Evolutionary conservation across 1,140 invertebrate species (phyloP).

Genomic region (Coelopa frigida): DNA sequence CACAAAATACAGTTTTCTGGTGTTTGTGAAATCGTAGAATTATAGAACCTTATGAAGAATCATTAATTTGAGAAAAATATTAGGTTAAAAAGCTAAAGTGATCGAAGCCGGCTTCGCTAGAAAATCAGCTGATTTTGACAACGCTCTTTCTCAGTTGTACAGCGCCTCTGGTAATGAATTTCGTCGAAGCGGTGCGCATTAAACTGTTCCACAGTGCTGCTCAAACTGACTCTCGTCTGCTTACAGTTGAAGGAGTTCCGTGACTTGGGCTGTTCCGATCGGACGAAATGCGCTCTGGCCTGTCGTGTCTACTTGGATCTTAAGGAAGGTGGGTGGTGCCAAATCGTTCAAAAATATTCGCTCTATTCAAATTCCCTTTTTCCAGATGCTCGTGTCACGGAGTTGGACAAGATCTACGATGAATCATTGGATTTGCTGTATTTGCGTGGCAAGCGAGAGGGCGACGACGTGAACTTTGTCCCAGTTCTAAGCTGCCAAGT

Average conservation of each 20-base stretch:
- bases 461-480: slow-evolving; percentile 13
- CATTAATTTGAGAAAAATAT: too few species aligned
- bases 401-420: slow-evolving; percentile 16
- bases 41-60: too few species aligned
- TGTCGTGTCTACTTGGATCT: slow-evolving; percentile 22
- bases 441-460: slow-evolving; percentile 14
- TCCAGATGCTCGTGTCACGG: slow-evolving; percentile 13
- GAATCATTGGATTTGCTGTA: slow-evolving; percentile 17
- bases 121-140: too few species aligned
- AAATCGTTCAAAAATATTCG: not conserved
- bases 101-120: too few species aligned
- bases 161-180: too few species aligned
- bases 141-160: too few species aligned
- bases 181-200: too few species aligned
- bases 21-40: too few species aligned
- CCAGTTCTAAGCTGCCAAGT: slow-evolving; percentile 18
- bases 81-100: too few species aligned
- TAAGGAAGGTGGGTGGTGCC: slow-evolving; percentile 16
- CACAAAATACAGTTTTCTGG: too few species aligned
- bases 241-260: slow-evolving; percentile 10
- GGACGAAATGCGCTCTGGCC: slow-evolving; percentile 18
- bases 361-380: not conserved
- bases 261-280: slow-evolving; percentile 7
- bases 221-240: slow-evolving; percentile 1
- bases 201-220: not conserved